Conservation (phyloP, 2,797 vertebrate species). For the Hemibagrus guttatus region DNA sequence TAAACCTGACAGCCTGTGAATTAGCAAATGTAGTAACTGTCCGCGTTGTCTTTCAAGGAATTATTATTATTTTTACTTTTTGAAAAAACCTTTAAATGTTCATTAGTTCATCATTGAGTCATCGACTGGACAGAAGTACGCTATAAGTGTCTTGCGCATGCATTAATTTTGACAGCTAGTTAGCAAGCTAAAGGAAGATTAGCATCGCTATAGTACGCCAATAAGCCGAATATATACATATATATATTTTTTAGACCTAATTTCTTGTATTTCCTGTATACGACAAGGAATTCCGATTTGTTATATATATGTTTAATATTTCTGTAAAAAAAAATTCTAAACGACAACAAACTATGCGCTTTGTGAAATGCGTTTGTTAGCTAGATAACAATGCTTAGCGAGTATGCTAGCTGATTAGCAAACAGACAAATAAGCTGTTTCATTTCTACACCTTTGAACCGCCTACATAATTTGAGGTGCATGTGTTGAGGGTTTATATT, state of each 20-base stretch:
- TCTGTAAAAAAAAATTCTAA: neutral
- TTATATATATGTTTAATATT: neutral
- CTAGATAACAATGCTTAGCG: slow-evolving; percentile 1
- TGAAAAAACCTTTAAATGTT: neutral
- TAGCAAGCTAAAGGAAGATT: neutral
- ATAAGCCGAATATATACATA: neutral
- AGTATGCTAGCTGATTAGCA: neutral
- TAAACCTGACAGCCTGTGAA: neutral
- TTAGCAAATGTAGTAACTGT: neutral
- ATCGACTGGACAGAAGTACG: neutral
- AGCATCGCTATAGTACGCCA: neutral
- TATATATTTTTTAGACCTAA: neutral
- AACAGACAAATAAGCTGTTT: neutral
- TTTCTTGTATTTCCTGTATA: neutral
- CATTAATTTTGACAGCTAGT: slow-evolving; percentile 7
- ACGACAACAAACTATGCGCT: neutral
- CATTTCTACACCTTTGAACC: neutral
- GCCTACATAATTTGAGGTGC: too few relatives aligned
- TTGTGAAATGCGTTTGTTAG: slow-evolving; percentile 1
- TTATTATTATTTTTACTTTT: neutral
- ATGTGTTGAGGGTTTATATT: neutral
- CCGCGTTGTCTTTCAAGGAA: neutral
- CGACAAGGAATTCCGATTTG: neutral
- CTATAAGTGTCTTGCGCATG: neutral
- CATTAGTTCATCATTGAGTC: neutral